Base-by-base conservation (phyloP, 2,113 vertebrate species). In the Marcusenius ussheri region DNA sequence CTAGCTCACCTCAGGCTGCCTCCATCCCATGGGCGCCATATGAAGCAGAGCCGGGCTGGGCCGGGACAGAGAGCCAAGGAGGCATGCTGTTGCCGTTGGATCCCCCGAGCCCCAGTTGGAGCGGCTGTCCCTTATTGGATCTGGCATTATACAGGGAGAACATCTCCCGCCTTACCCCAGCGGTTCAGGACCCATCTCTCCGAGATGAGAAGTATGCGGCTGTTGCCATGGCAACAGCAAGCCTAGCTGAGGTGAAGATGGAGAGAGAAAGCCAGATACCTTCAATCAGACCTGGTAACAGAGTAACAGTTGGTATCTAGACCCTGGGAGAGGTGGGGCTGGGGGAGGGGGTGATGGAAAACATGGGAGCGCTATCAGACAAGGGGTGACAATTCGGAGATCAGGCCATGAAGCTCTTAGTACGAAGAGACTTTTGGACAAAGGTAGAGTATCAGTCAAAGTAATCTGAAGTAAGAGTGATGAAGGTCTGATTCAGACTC, bases 151-250 rank as follows among this genome's bases (percentile, higher is more conserved):
- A 89, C 19, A 0, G 88, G 24, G 62, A 91, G 89, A 45, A 93
- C 83, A 27, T 94, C 96, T 95, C 93, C 95, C 94, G 91, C 91
- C 92, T 94, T 93, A 93, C 93, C 70, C 0, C 47, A 89, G 92
- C 92, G 93, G 90, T 17, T 88, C 92, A 88, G 92, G 92, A 93
- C 93, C 91, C 3, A 2, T 92, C 87, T 92, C 92, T 93, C 91
- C 90, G 90, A 92, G 95, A 91, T 88, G 93, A 93, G 93, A 91
- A 92, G 91, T 93, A 95, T 77, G 92, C 93, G 93, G 93, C 92
- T 3, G 96, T 96, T 96, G 93, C 94, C 95, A 95, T 96, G 94
- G 94, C 15, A 91, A 95, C 92, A 31, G 91, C 93, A 94, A 94
- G 91, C 94, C 93, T 86, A 91, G 92, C 90, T 89, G 3, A 1